These are phyloP conservation scores for Lathamus discolor DNA, from an alignment of 2,113 vertebrate species.

Conservation along the genomic window DNA sequence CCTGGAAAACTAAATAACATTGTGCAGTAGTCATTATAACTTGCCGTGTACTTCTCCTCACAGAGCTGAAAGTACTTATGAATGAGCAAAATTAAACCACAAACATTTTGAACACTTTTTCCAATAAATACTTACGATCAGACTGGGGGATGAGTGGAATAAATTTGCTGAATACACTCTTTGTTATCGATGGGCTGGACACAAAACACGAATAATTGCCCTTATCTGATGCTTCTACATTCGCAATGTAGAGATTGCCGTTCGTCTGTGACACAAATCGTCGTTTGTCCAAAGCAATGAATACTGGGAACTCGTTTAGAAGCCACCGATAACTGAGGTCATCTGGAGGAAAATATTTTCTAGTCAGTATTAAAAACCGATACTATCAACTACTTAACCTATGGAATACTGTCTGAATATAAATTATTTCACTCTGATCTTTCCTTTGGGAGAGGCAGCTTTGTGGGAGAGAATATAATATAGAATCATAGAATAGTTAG, in stretches of 20 bases:
- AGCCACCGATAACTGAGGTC: constrained; percentile 97
- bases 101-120: neutral
- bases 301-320: constrained; percentile 95
- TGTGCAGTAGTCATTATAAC: neutral
- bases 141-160: constrained; percentile 89
- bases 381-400: neutral
- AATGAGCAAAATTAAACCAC: neutral
- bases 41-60: neutral
- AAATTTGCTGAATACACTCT: constrained; percentile 98
- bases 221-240: constrained; percentile 87
- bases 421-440: neutral
- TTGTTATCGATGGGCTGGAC: constrained; percentile 92
- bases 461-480: neutral
- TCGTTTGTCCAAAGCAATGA: constrained; percentile 90
- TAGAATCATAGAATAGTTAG: too few species aligned
- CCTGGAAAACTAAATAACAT: neutral
- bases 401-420: neutral
- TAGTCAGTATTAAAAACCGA: constrained; percentile 20
- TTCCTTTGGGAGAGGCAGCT: neutral
- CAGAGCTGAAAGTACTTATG: neutral
- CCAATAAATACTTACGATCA: constrained; percentile 82
- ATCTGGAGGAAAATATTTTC: constrained; percentile 72
- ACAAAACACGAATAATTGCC: constrained; percentile 98
- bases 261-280: constrained; percentile 93
- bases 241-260: constrained; percentile 97